Base-by-base conservation (phyloP, 2,888 invertebrate species). In the Cryptus viduatorius region DNA sequence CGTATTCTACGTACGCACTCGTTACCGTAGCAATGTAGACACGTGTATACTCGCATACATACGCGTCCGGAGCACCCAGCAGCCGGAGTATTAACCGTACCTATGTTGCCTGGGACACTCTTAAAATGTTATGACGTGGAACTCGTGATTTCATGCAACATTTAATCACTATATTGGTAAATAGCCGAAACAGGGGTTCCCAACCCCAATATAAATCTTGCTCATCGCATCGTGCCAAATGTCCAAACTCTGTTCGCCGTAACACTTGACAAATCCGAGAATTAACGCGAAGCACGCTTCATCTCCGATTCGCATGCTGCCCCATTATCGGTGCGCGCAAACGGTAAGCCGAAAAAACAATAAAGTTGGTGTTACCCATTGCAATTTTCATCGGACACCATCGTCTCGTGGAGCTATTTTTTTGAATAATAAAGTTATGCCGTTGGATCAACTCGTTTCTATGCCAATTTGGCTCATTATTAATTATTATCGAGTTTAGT, bases 41-140 rank as follows among this genome's bases (percentile, higher is more conserved):
- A 67, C 67, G 64, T 71, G 77, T 48, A 77, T 67, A 42, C 71
- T 73, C 85, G 73, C 85, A 86, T 88, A 88, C 88, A 78, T 67
- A 88, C 87, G 85, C 87, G 87, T 87, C 85, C 88, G 88, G 90
- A 87, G 87, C 88, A 87, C 85, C 88, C 87, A 71, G 46, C 78
- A 56, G 53, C 75, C 73, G 82, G 79, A 88, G 89, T 89, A 90
- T 89, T 89, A 90, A 90, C 88, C 88, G 44, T 73, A 80, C 79
- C 67, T 67, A 82, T 75, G 71, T 77, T 72, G 82, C 64, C 67
- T 77, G 85, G 81, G 86, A 78, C 87, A 92, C 93, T 92, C 92
- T 93, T 93, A 90, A 93, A 93, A 93, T 93, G 91, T 93, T 93
- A 93, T 92, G 93, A 93, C 89, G 92, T 93, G 93, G 92, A 93